Evolutionary conservation across 1,140 invertebrate genomes (phyloP), one percentile per base, ranked within the genome.

Genomic region (Tetramorium simillimum): DNA sequence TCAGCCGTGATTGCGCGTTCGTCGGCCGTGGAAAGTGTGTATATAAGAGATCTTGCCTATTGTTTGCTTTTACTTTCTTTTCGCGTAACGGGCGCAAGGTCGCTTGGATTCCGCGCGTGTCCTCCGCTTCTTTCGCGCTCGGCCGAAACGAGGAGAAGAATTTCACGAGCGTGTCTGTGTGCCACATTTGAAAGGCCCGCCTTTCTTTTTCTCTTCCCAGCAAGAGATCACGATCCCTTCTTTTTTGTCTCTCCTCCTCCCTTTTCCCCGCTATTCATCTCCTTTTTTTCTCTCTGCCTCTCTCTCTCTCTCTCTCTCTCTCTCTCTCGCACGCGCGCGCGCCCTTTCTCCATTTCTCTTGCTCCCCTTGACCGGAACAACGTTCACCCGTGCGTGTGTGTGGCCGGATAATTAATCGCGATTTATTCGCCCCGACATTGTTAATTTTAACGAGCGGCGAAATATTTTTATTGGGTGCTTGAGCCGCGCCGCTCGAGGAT

Each of bases 41-140:
- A 12, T 62, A 62, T 40, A 40, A 46, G 56, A 46, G 37, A 14
- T 16, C 46, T 4, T 12, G 21, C 43, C 33, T 33, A 60, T 77
- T 46, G 76, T 69, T 65, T 69, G 65, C 86, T 88, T 86, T 89
- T 88, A 82, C 87, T 89, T 89, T 88, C 75, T 82, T 86, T 90
- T 88, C 76, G 82, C 43, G 82, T 89, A 91, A 91, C 76, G 88
- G 80, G 89, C 84, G 89, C 90, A 91, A 91, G 90, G 90, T 89
- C 89, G 86, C 21, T 51, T 43, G 69, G 81, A 91, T 87, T 89
- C 88, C 82, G 75, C 86, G 70, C 56, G 77, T 80, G 78, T 82
- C 86, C 67, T 75, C 56, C 56, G 63, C 12, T 12, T 80, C 65
- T 69, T 78, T 80, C 40, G 51, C 81, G 33, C 58, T 63, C 63